A percentile compares a stretch with the other conserved stretches of the same genome.
These are phyloP conservation scores for Perca flavescens DNA, from an alignment of 2,113 vertebrate species.

Conservation along the genomic window DNA sequence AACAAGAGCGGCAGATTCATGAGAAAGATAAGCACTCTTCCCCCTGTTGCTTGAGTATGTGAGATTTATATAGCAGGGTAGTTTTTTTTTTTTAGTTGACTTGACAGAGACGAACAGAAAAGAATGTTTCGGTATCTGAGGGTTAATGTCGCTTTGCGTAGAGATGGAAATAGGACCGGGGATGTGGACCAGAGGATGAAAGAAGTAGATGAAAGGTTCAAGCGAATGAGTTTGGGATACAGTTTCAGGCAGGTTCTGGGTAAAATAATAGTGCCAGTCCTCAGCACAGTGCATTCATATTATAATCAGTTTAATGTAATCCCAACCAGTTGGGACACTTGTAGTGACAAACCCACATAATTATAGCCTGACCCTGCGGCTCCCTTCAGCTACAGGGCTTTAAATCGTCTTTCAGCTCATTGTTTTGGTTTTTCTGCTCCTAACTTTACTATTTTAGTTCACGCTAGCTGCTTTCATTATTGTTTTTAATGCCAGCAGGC, in stretches of 20 bases:
- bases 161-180: neutral
- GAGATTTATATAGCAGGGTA: neutral
- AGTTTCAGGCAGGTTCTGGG: neutral
- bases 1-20: neutral
- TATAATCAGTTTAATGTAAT: constrained; percentile 3
- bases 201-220: neutral
- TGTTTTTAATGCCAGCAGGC: neutral
- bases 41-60: neutral
- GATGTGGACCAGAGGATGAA: neutral
- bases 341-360: neutral
- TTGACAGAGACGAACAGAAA: neutral
- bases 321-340: too few relatives aligned
- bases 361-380: neutral
- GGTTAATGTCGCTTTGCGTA: neutral
- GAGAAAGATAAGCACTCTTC: neutral
- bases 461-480: neutral
- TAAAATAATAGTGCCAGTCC: neutral
- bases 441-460: neutral
- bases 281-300: neutral
- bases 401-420: neutral
- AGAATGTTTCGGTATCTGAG: neutral
- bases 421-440: neutral
- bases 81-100: neutral
- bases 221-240: neutral
- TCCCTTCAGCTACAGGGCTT: neutral